Evolutionary conservation across 2,797 vertebrate species (phyloP), one percentile per base, ranked within the genome.

Genomic region (Spondyliosoma cantharus): DNA sequence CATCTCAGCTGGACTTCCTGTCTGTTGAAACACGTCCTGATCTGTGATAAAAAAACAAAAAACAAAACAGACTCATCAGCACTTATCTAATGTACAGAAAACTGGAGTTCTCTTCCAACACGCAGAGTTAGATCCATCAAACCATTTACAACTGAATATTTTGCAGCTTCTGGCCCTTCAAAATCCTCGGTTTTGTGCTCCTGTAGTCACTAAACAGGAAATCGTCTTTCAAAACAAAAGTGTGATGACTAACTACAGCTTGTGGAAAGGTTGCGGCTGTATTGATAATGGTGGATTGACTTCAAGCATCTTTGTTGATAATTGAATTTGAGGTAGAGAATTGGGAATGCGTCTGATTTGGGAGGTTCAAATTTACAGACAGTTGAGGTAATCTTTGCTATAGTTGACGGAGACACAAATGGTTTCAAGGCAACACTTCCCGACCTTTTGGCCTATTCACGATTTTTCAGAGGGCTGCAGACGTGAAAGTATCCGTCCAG

Each of bases 1-100:
- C 9, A 60, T 80, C 59, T 61, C 22, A 4, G 2, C 63, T 27
- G 62, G 67, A 79, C 43, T 22, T 7, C 22, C 37, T 46, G 50
- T 37, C 53, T 27, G 42, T 20, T 16, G n/a, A 16, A 7, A 45
- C n/a, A 19, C 25, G 32, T 48, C 66, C 49, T 19, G 32, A 58
- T 24, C 46, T 7, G 53, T 60, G n/a, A 29, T 60, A 32, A 32
- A 32, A 32, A 32, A 59, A 24, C 16, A 3, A 17, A 16, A 12
- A 42, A 14, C 5, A 22, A 59, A 65, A 66, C 14, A 13, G 59
- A 67, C 22, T 12, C 71, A 58, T 54, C 54, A 42, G 25, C 27
- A 7, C 22, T 49, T 20, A 27, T 48, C 48, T 50, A 54, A 73
- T 22, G 46, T 27, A 59, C 64, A 29, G 20, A 24, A 48, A 11